phyloP scores from a whole-genome alignment of 2,888 invertebrate genomes.

The Laothoe populi region DNA sequence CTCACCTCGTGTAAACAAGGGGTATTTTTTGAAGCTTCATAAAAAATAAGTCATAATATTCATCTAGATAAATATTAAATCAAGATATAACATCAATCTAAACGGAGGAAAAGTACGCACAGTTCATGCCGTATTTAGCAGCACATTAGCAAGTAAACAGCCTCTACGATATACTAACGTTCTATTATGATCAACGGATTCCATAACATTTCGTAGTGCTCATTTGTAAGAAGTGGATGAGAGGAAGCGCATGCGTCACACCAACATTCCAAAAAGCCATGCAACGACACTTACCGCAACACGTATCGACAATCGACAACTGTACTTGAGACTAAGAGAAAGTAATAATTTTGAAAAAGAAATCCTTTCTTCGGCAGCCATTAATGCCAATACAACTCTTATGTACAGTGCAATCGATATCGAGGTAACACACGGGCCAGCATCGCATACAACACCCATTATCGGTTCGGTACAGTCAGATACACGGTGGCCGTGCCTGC shows the following conservation, averaged over 20 bases:
- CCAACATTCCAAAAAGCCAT: slow-evolving; percentile 66
- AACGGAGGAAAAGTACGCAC: slow-evolving; percentile 55
- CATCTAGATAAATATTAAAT: not conserved
- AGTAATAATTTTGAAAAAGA: slow-evolving; percentile 71
- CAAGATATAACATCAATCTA: slow-evolving; percentile 25
- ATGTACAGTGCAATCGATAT: slow-evolving; percentile 76
- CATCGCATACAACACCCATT: slow-evolving; percentile 81
- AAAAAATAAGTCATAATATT: not conserved
- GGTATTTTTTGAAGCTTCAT: not conserved
- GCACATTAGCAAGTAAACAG: slow-evolving; percentile 33
- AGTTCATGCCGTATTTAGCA: slow-evolving; percentile 33
- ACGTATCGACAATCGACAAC: slow-evolving; percentile 81
- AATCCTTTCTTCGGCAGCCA: slow-evolving; percentile 82
- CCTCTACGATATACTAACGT: not conserved
- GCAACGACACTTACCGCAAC: slow-evolving; percentile 75
- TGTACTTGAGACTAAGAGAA: slow-evolving; percentile 71
- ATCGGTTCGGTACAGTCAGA: slow-evolving; percentile 59
- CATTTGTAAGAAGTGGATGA: slow-evolving; percentile 48
- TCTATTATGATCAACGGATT: not conserved
- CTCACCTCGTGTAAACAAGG: slow-evolving; percentile 7
- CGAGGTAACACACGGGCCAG: slow-evolving; percentile 76
- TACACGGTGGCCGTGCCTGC: slow-evolving; percentile 58
- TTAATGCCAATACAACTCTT: slow-evolving; percentile 74
- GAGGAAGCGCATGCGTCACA: slow-evolving; percentile 30
- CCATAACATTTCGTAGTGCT: slow-evolving; percentile 45